Percentiles rank a stretch among this genome's conserved stretches.
phyloP scores from a whole-genome alignment of 1,140 invertebrate species.

The Bathynomus jamesi region DNA sequence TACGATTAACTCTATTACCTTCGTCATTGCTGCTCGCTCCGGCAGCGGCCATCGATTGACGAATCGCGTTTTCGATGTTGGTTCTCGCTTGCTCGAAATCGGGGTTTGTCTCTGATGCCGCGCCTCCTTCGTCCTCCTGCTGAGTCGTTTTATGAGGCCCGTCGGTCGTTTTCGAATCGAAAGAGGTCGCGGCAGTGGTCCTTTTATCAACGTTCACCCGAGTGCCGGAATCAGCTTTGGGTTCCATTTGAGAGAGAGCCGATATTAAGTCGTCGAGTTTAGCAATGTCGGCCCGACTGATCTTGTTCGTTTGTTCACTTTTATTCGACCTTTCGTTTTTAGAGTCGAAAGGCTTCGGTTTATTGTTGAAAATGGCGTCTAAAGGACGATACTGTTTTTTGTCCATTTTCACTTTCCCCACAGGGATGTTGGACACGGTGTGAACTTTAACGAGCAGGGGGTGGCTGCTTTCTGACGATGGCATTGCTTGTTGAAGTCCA shows the following conservation, averaged over 20 bases:
- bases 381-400: conserved; percentile 25
- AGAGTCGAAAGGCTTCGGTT: conserved; percentile 28
- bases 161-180: background rate
- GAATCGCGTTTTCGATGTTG: conserved; percentile 35
- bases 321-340: background rate
- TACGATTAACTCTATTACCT: conserved; percentile 21
- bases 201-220: background rate
- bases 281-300: conserved; percentile 24
- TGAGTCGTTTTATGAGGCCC: background rate
- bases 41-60: conserved; percentile 30
- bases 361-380: conserved; percentile 31
- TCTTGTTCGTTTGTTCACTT: background rate
- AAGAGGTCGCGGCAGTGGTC: background rate
- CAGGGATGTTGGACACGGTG: conserved; percentile 19
- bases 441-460: conserved; percentile 30
- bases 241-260: conserved; percentile 24
- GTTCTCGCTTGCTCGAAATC: conserved; percentile 30
- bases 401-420: conserved; percentile 16
- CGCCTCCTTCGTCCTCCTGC: no score
- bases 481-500: conserved; percentile 1
- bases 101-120: conserved; percentile 6
- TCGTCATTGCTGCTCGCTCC: conserved; percentile 33
- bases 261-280: conserved; percentile 34
- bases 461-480: conserved; percentile 21
- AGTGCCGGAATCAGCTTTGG: background rate